A percentile compares a stretch with the other conserved stretches of the same genome.
Evolutionary conservation across 2,888 invertebrate species (phyloP).

Genomic region (Pristionchus arcanus): DNA sequence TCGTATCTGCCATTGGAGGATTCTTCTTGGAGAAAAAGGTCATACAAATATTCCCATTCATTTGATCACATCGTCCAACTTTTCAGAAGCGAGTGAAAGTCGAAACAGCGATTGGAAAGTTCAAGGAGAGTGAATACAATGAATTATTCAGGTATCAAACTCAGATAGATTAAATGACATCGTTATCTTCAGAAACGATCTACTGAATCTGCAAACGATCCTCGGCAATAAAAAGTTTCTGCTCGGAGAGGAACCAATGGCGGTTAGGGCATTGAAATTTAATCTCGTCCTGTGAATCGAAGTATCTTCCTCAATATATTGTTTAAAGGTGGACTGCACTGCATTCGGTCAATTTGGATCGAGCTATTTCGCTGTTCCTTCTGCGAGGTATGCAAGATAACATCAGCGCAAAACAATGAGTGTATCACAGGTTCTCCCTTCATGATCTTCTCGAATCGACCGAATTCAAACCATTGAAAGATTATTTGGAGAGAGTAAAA

Average conservation of each 20-base stretch:
- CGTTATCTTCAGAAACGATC: constrained; percentile 7
- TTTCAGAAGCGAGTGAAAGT: background rate
- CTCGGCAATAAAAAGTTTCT: constrained; percentile 14
- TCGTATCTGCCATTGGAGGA: background rate
- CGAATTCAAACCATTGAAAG: background rate
- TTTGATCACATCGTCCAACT: background rate
- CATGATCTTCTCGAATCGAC: constrained; percentile 9
- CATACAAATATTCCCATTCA: background rate
- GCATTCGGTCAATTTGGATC: constrained; percentile 2
- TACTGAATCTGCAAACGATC: background rate
- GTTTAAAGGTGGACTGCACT: constrained; percentile 25
- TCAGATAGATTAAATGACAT: background rate
- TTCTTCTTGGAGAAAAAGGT: background rate
- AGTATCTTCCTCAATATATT: background rate
- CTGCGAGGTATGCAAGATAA: background rate
- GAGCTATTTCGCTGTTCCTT: background rate
- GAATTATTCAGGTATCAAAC: background rate
- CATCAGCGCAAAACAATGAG: too few relatives aligned
- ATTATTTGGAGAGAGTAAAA: background rate
- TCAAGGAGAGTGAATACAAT: constrained; percentile 17
- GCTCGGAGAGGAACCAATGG: background rate
- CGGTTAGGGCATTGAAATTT: background rate
- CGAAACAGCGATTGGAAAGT: constrained; percentile 4
- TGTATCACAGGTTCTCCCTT: background rate
- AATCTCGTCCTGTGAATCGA: background rate